phyloP scores from a whole-genome alignment of 2,113 vertebrate genomes.

The Tympanuchus pallidicinctus region DNA sequence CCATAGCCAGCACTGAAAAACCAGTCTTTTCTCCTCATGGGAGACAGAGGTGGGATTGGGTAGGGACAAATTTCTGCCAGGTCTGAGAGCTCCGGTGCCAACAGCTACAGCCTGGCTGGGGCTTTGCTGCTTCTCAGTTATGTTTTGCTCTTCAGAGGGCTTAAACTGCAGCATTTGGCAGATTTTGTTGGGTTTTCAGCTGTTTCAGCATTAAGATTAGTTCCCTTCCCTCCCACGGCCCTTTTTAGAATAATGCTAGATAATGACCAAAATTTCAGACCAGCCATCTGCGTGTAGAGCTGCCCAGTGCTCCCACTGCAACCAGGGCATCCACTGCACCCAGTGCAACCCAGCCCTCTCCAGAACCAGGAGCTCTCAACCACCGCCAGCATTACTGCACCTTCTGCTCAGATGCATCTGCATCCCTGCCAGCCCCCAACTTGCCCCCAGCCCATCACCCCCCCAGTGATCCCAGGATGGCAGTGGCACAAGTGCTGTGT shows the following conservation, averaged over 20 bases:
- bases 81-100: not conserved
- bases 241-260: not conserved
- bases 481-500: too few relatives aligned
- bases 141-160: not conserved
- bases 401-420: too few relatives aligned
- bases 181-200: slow-evolving; percentile 29
- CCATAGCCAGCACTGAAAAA: not conserved
- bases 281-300: rapidly evolving
- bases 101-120: rapidly evolving
- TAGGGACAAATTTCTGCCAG: not conserved
- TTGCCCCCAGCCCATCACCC: too few relatives aligned
- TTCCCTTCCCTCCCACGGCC: not conserved
- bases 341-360: not conserved
- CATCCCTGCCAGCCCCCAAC: too few relatives aligned
- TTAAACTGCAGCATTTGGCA: slow-evolving; percentile 43
- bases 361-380: not conserved
- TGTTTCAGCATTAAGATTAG: slow-evolving; percentile 30
- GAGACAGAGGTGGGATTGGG: not conserved
- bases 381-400: rapidly evolving
- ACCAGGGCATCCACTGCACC: not conserved
- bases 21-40: not conserved
- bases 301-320: not conserved
- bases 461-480: too few relatives aligned
- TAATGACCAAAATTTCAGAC: not conserved
- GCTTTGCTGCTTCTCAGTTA: not conserved